Evolutionary conservation across 1,140 invertebrate genomes (phyloP).

Genomic region (Papilio dardanus): DNA sequence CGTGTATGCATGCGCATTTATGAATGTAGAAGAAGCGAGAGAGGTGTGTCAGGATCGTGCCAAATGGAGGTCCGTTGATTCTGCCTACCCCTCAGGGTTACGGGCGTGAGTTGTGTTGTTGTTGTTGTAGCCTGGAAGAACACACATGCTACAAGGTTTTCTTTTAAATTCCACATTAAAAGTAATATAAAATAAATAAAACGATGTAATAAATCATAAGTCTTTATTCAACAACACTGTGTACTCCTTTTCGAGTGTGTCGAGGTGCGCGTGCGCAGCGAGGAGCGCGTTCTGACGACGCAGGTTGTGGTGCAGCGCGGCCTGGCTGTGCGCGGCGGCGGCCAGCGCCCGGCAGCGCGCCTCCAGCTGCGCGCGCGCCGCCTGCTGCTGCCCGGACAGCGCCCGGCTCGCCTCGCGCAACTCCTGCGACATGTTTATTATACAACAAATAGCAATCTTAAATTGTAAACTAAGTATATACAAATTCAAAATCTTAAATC

Average conservation of each 20-base stretch:
- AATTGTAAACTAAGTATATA: no score
- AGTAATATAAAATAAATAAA: neutral
- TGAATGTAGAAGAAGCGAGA: no score
- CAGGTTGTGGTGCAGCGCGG: conserved; percentile 61
- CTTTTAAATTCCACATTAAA: no score
- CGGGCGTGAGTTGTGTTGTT: no score
- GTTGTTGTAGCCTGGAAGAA: no score
- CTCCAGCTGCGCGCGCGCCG: conserved; percentile 53
- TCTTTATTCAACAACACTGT: conserved; percentile 55
- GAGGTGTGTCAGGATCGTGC: no score
- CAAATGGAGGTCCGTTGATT: no score
- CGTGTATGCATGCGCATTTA: no score
- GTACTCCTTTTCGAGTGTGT: conserved; percentile 57
- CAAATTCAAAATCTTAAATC: no score
- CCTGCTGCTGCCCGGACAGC: conserved; percentile 53
- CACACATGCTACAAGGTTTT: no score
- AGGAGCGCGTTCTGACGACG: conserved; percentile 59
- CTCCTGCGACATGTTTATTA: conserved; percentile 52
- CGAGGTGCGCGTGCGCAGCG: conserved; percentile 50
- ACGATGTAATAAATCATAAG: conserved; percentile 41
- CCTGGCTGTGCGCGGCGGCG: conserved; percentile 52
- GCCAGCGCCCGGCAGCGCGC: conserved; percentile 47
- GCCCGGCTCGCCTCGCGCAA: conserved; percentile 56
- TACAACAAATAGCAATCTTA: no score
- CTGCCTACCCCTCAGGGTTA: no score